Evolutionary conservation across 2,888 invertebrate species (phyloP), one percentile per base, ranked within the genome.

Genomic region (Tetranychus piercei): DNA sequence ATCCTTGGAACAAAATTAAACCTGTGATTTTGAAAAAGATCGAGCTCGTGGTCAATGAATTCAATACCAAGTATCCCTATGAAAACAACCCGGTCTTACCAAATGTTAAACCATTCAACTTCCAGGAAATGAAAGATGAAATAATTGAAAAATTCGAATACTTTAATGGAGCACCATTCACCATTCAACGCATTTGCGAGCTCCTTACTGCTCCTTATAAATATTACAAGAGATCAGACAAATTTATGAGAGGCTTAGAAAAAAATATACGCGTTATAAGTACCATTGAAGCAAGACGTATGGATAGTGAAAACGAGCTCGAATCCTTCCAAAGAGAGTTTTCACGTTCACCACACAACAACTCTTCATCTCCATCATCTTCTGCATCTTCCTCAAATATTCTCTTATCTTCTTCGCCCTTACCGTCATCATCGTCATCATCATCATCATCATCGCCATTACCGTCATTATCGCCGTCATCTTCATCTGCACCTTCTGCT

Each of bases 191-290:
- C 79, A 87, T 99, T 77, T 94, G 95, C 83, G 97, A 99, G 83
- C 85, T 99, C 44, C 84, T 99, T 2, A 91, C 91, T 5, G 88
- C 88, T 78, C 96, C 97, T 1, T 87, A 89, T 34, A 92, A 92
- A 82, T 94, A 97, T 81, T 99, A 99, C 83, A 92, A 91, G 81
- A 87, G 94, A 77, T 90, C 94, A 77, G 97, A 96, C 82, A 97
- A 97, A 83, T 97, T 91, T 82, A 91, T 99, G 89, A 86, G 96
- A 76, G 97, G 96, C 0, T 86, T 99, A 76, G 97, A 97, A 82
- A 97, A 97, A 83, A 82, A 77, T 69, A 73, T 79, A 71, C 74
- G 78, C 55, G 79, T 78, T 55, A 78, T 78, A 20, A 76, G 76
- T 23, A 78, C 78, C 23, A 74, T 78, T n/a, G 77, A 78, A 73